phyloP scores from a whole-genome alignment of 2,113 vertebrate genomes.

The Nothocercus julius region DNA sequence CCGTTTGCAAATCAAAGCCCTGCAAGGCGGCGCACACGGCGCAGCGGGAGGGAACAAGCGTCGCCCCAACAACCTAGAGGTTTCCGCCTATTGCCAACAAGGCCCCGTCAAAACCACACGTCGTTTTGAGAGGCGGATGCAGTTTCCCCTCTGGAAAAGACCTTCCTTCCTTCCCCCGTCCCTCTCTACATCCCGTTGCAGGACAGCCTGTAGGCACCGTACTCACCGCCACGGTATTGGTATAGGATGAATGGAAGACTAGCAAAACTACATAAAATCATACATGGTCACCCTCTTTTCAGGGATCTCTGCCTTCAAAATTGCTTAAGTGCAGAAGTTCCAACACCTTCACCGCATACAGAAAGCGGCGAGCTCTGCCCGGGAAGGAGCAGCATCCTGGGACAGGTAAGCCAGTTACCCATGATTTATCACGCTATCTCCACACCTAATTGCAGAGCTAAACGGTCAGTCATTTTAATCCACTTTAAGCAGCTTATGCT shows the following conservation, averaged over 20 bases:
- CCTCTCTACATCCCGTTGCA: accelerated
- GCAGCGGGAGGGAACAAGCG: neutral
- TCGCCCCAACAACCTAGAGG: accelerated
- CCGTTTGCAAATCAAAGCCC: neutral
- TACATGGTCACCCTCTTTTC: neutral
- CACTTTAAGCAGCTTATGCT: constrained; percentile 6
- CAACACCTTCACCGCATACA: neutral
- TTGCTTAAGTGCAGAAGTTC: neutral
- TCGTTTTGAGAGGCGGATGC: neutral
- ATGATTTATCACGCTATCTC: constrained; percentile 37
- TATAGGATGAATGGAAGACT: accelerated
- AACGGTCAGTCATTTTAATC: constrained; percentile 47
- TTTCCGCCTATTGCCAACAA: accelerated
- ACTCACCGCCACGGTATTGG: accelerated
- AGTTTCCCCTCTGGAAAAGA: neutral
- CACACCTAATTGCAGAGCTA: constrained; percentile 45
- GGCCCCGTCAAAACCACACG: accelerated
- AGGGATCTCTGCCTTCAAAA: neutral
- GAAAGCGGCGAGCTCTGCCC: neutral
- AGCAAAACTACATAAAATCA: neutral
- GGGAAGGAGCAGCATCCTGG: neutral
- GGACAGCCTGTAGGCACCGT: neutral
- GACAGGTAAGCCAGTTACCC: constrained; percentile 60
- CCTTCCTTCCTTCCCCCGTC: neutral
- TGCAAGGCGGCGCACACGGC: accelerated